Base-by-base conservation (phyloP, 1,140 invertebrate genomes). In the Drosophila littoralis region DNA sequence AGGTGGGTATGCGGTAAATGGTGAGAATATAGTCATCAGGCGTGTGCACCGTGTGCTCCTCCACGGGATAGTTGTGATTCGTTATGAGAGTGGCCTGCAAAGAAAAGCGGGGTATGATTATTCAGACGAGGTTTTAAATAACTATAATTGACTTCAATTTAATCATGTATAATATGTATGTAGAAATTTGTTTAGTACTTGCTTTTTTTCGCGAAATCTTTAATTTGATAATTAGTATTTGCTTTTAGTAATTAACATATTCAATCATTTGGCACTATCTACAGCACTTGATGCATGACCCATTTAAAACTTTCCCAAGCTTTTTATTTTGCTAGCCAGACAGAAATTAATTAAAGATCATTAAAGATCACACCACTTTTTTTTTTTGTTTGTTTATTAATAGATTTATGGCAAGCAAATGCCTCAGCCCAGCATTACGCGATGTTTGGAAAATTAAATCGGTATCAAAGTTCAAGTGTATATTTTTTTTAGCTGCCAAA, bases 1-100 rank as follows among this genome's bases (percentile, higher is more conserved):
- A 93, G 35, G 90, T 85, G 10, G 93, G 93, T 61, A 94, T 94
- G 3, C 94, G 91, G 70, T 94, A 93, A 13, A 94, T 77, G 8
- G 91, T 92, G 8, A 94, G 82, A 2, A 94, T 93, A 69, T 94
- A 94, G 32, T 93, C 93, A 89, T 94, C 94, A 4, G 80, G 57
- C 0, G 94, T 94, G 15, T 86, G 84, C 0, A 93, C 92, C 1
- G 82, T 72, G 63, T 95, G 93, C 7, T 92, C 92, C 85, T 96
- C 95, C 0, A 93, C 89, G 2, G 93, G 93, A 74, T 95, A 96
- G n/a, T 94, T 94, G 74, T 94, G 93, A 64, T 93, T 93, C 22
- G 76, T 80, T 10, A 94, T 90, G 1, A 93, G 75, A 38, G 91
- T 85, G 7, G 84, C 85, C 93, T 93, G 60, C 6, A 82, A 79